A percentile compares a stretch with the other conserved stretches of the same genome.
Conservation (phyloP, 2,888 invertebrate species). For the Toxonevra muliebris region DNA sequence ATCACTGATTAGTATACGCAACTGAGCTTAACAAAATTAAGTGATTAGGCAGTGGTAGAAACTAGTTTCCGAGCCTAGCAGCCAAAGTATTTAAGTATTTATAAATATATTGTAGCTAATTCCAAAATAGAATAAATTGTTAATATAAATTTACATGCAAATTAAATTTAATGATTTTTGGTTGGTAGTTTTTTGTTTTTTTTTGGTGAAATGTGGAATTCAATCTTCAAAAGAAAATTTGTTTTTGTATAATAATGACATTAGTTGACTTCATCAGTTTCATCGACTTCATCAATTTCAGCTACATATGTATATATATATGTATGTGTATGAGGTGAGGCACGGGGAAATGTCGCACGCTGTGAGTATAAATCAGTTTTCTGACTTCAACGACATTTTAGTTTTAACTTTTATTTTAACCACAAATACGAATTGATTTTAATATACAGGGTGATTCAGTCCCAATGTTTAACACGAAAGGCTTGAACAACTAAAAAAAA, state of each 20-base stretch:
- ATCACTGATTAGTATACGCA: neutral
- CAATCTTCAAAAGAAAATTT: neutral
- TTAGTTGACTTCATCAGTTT: neutral
- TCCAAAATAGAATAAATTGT: neutral
- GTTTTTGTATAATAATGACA: neutral
- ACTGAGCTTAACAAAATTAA: neutral
- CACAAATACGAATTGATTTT: neutral
- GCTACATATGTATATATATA: neutral
- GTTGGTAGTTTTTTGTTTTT: neutral
- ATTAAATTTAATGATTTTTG: conserved; percentile 16
- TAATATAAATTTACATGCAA: conserved; percentile 23
- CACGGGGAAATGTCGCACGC: conserved; percentile 14
- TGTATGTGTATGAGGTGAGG: neutral
- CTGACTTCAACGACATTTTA: neutral
- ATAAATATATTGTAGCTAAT: conserved; percentile 2
- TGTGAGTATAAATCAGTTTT: conserved; percentile 24
- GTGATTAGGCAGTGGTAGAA: neutral
- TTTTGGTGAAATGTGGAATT: neutral
- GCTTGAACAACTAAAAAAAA: too few relatives aligned
- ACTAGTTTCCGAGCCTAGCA: neutral
- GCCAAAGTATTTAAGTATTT: too few relatives aligned
- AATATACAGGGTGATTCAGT: too few relatives aligned
- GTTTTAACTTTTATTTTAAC: neutral
- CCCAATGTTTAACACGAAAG: too few relatives aligned
- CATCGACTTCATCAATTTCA: neutral